These are phyloP conservation scores for Drosophila triauraria DNA, from an alignment of 1,140 invertebrate species.

Conservation along the genomic window DNA sequence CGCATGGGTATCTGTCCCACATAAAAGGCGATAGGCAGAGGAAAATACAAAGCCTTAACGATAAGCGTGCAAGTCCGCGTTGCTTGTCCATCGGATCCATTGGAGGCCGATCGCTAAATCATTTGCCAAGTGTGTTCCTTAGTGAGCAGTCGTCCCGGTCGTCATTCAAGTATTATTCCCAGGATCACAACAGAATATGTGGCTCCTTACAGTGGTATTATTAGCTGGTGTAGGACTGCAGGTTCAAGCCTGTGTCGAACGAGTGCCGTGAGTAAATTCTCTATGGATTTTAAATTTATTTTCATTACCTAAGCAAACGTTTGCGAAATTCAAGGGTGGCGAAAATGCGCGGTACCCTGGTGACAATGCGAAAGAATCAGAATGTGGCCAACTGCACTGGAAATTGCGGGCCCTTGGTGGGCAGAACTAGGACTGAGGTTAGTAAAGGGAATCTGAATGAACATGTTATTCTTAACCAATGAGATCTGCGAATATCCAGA, in stretches of 20 bases:
- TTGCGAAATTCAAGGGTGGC: conserved; percentile 31
- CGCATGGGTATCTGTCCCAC: conserved; percentile 44
- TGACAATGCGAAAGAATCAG: conserved; percentile 74
- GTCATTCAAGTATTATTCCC: background rate
- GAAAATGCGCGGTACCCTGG: conserved; percentile 63
- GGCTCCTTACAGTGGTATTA: conserved; percentile 26
- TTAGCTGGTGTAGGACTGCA: conserved; percentile 21
- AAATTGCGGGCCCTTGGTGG: conserved; percentile 64
- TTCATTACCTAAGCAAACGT: background rate
- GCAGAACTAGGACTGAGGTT: conserved; percentile 64
- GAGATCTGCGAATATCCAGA: background rate
- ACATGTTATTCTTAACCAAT: background rate
- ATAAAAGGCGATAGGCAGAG: conserved; percentile 19
- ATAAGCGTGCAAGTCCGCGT: conserved; percentile 47
- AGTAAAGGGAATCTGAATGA: background rate
- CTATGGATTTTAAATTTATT: too few species aligned
- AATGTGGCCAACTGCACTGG: conserved; percentile 54
- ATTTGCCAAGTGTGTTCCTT: conserved; percentile 56
- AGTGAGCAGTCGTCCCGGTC: conserved; percentile 42
- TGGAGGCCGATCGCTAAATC: conserved; percentile 46
- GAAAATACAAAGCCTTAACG: conserved; percentile 30
- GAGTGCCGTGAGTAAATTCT: conserved; percentile 63
- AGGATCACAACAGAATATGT: conserved; percentile 35
- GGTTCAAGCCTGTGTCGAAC: conserved; percentile 60
- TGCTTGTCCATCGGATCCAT: conserved; percentile 30